Conservation (phyloP, 2,888 invertebrate species). For the Trypoxylon attenuatum region DNA sequence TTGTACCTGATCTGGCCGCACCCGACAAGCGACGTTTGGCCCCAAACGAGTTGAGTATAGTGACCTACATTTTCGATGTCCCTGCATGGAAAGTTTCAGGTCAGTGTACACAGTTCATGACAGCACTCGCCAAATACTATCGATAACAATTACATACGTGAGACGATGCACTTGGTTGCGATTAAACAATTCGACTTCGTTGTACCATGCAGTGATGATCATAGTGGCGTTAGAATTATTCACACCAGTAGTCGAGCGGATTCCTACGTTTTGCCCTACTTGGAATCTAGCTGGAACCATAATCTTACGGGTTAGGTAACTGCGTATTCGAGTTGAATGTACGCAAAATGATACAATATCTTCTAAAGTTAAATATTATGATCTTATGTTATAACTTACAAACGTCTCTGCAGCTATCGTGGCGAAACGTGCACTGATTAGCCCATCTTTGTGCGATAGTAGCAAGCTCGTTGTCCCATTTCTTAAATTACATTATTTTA, state of each 20-base stretch:
- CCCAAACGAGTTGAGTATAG: slow-evolving; percentile 76
- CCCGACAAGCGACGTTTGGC: slow-evolving; percentile 73
- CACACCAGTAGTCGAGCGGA: slow-evolving; percentile 19
- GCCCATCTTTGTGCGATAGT: slow-evolving; percentile 74
- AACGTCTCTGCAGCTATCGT: slow-evolving; percentile 67
- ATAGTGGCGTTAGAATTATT: neutral
- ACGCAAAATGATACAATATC: neutral
- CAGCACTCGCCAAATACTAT: too few relatives aligned
- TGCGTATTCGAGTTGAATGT: too few relatives aligned
- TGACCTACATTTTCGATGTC: slow-evolving; percentile 57
- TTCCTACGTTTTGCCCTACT: slow-evolving; percentile 73
- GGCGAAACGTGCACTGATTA: slow-evolving; percentile 69
- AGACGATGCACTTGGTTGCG: slow-evolving; percentile 13
- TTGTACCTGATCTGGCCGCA: slow-evolving; percentile 74
- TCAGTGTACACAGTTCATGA: neutral
- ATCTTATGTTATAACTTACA: slow-evolving; percentile 34
- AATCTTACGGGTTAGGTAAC: too few relatives aligned
- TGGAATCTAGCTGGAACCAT: slow-evolving; percentile 17
- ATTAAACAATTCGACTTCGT: slow-evolving; percentile 67
- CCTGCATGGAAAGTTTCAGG: neutral
- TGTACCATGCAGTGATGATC: slow-evolving; percentile 69
- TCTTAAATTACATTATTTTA: neutral
- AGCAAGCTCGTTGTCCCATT: slow-evolving; percentile 70
- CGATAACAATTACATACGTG: slow-evolving; percentile 16
- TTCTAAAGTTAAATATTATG: neutral